A percentile compares a stretch with the other conserved stretches of the same genome.
These are phyloP conservation scores for Anastrepha obliqua DNA, from an alignment of 1,140 invertebrate species.

Conservation along the genomic window DNA sequence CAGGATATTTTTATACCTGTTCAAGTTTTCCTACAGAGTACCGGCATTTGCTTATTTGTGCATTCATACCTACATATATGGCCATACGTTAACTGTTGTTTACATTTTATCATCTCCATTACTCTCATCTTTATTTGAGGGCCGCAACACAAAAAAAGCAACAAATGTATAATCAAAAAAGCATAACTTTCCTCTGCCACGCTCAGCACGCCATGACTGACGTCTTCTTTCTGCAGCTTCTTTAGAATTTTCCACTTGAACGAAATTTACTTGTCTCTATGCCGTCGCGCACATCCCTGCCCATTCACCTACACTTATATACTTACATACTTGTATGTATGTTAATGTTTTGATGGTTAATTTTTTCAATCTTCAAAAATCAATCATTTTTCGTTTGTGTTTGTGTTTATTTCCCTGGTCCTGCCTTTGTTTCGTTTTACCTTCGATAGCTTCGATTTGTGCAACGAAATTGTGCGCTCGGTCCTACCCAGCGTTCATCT, in stretches of 20 bases:
- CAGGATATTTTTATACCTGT: too few species aligned
- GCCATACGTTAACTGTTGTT: background rate
- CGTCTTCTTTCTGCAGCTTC: background rate
- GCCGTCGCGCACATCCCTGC: too few species aligned
- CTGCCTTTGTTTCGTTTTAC: background rate
- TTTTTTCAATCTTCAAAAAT: slow-evolving; percentile 43
- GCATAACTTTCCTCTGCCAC: background rate
- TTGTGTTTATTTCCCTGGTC: background rate
- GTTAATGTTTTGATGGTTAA: slow-evolving; percentile 35
- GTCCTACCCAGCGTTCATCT: background rate
- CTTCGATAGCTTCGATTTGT: background rate
- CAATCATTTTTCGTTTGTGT: slow-evolving; percentile 26
- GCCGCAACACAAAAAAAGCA: background rate
- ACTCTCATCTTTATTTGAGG: background rate
- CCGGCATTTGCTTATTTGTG: background rate
- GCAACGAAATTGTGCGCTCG: background rate
- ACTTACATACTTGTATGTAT: background rate
- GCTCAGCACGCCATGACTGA: background rate
- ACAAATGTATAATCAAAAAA: background rate
- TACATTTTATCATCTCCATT: background rate
- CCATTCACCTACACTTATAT: too few species aligned
- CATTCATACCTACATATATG: background rate
- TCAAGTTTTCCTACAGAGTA: too few species aligned
- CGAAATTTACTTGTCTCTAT: background rate
- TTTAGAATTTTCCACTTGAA: slow-evolving; percentile 8